Percentiles rank a stretch among this genome's conserved stretches.
phyloP scores from a whole-genome alignment of 1,140 invertebrate genomes.

The Myzus persicae region DNA sequence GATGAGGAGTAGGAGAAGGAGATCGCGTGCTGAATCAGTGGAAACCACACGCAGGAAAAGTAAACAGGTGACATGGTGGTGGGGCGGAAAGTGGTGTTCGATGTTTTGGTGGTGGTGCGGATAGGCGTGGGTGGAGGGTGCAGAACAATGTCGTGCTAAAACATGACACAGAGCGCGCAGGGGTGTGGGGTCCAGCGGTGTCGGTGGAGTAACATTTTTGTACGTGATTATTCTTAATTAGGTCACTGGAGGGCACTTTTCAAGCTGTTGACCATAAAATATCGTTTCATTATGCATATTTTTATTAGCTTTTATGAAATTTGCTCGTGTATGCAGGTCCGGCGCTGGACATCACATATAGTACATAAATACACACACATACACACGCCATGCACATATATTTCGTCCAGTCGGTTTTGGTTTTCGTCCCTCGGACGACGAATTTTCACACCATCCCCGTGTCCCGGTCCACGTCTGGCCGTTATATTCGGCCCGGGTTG shows the following conservation, averaged over 20 bases:
- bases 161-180: background rate
- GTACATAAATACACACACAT: background rate
- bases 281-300: slow-evolving; percentile 55
- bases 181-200: background rate
- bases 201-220: slow-evolving; percentile 13
- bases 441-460: background rate
- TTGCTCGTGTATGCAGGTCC: background rate
- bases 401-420: slow-evolving; percentile 10
- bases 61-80: background rate
- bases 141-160: background rate
- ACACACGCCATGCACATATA: background rate
- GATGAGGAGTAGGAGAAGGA: background rate
- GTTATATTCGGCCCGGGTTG: background rate
- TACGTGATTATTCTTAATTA: slow-evolving; percentile 58
- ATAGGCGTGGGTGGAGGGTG: background rate
- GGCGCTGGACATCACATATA: background rate
- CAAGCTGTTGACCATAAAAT: slow-evolving; percentile 56
- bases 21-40: slow-evolving; percentile 1
- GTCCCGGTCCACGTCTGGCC: background rate
- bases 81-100: background rate
- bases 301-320: slow-evolving; percentile 26
- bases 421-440: background rate
- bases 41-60: background rate
- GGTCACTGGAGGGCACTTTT: slow-evolving; percentile 43
- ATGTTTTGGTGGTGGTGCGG: background rate